Conservation (phyloP, 2,113 vertebrate genomes). For the Symphodus melops region DNA sequence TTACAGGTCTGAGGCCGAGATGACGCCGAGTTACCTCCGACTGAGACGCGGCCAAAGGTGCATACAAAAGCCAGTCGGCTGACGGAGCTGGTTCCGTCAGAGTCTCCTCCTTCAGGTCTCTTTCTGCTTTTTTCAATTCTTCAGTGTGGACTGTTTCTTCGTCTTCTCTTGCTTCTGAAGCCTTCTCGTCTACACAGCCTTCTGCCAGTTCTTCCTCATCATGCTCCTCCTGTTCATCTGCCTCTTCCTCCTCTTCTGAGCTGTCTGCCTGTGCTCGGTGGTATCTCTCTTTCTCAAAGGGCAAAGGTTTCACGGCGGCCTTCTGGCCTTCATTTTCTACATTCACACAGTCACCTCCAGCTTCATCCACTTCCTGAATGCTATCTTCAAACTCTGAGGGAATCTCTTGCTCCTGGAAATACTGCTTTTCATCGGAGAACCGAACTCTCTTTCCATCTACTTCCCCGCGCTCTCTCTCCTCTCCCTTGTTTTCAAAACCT, state of each 20-base stretch:
- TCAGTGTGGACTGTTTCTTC: slow-evolving; percentile 2
- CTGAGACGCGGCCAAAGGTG: slow-evolving; percentile 12
- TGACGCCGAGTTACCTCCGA: slow-evolving; percentile 56
- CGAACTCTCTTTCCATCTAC: slow-evolving; percentile 42
- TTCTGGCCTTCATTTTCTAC: not conserved
- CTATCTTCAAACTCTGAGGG: slow-evolving; percentile 12
- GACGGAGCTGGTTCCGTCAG: not conserved
- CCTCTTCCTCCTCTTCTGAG: slow-evolving; percentile 28
- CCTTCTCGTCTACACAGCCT: not conserved
- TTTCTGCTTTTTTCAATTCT: not conserved
- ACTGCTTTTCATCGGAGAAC: slow-evolving; percentile 43
- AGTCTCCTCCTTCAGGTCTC: not conserved
- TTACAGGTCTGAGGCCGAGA: slow-evolving; percentile 17
- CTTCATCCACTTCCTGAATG: slow-evolving; percentile 27
- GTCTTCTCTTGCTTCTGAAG: not conserved
- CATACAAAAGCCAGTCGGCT: not conserved
- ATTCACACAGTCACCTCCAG: not conserved
- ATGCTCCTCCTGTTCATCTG: not conserved
- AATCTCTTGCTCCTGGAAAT: slow-evolving; percentile 26
- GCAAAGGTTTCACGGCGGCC: not conserved
- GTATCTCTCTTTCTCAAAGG: slow-evolving; percentile 47
- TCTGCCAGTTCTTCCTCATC: not conserved
- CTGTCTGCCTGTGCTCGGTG: slow-evolving; percentile 2
- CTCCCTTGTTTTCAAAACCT: not conserved
- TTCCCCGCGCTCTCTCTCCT: not conserved